Evolutionary conservation across 2,888 invertebrate genomes (phyloP), one percentile per base, ranked within the genome.

Genomic region (Melangyna quadrimaculata): DNA sequence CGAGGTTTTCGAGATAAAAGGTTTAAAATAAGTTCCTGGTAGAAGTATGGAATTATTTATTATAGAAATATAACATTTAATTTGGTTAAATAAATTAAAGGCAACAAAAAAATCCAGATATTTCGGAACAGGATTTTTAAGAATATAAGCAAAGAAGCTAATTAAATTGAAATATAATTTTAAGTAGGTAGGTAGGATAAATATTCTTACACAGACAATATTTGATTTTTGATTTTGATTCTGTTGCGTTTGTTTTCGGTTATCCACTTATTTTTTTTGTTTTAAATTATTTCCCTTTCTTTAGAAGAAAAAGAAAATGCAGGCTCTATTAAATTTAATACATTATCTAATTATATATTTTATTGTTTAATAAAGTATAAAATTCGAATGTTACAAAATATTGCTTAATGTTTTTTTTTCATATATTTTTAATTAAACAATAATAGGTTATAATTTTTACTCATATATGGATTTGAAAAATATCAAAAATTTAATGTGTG

Each of bases 301-400:
- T 14, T n/a, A n/a, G n/a, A 24, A 61, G 14, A 0, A 40, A 40
- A 61, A 40, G n/a, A 10, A 61, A 61, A 40, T n/a, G 24, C 2
- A 59, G 22, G 35, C 2, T 59, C 22, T 35, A 22, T 57, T 27
- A 9, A 63, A 43, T 63, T 27, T 43, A 40, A 24, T 63, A 51
- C 1, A 19, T 22, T 24, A 53, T n/a, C 22, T 69, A 37, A 22
- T 53, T 53, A 37, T 37, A 35, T 51, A 24, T 2, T 29, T 29
- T 61, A 0, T 48, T 48, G 9, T 45, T 65, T 67, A 67, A 69
- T 29, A 19, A 48, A 61, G 40, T 63, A 63, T 12, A 63, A 63
- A 63, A 63, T 63, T 63, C 63, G 63, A 63, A 45, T 65, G 43
- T 65, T 65, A 27, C 59, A 65, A 65, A 65, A 65, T 65, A 65